Conservation (phyloP, 92 coral and sea anemone genomes). For the Parazoanthus darwini region DNA sequence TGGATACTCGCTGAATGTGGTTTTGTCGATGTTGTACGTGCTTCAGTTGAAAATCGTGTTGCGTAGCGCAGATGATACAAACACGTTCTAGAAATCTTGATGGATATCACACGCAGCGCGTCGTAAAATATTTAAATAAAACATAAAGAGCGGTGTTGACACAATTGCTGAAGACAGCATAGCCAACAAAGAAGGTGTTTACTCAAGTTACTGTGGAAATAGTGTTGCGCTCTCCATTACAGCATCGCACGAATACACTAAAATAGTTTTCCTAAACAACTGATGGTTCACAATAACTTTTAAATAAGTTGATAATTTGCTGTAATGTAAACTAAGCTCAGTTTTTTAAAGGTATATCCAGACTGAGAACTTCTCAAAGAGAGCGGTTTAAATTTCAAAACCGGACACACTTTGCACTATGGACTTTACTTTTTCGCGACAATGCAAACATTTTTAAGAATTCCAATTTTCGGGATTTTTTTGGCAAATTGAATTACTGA, state of each 20-base stretch:
- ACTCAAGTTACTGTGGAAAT: conserved; percentile 9
- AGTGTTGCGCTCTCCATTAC: background rate
- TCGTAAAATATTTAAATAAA: conserved; percentile 32
- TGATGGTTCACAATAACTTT: background rate
- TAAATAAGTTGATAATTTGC: background rate
- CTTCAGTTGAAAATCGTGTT: conserved; percentile 12
- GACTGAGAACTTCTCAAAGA: background rate
- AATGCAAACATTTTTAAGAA: background rate
- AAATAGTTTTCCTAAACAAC: background rate
- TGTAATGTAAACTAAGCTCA: no score
- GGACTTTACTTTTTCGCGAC: background rate
- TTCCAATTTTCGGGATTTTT: background rate
- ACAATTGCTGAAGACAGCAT: conserved; percentile 21
- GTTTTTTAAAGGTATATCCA: background rate
- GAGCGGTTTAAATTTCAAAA: background rate
- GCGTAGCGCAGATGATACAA: background rate
- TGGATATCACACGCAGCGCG: background rate
- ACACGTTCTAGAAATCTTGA: background rate
- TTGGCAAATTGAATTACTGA: background rate
- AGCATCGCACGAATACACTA: background rate
- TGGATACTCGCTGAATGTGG: background rate
- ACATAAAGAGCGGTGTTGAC: background rate
- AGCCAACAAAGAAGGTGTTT: conserved; percentile 29
- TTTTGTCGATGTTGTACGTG: background rate
- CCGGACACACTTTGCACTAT: background rate